Evolutionary conservation across 2,113 vertebrate species (phyloP).

Genomic region (Pantherophis guttatus): DNA sequence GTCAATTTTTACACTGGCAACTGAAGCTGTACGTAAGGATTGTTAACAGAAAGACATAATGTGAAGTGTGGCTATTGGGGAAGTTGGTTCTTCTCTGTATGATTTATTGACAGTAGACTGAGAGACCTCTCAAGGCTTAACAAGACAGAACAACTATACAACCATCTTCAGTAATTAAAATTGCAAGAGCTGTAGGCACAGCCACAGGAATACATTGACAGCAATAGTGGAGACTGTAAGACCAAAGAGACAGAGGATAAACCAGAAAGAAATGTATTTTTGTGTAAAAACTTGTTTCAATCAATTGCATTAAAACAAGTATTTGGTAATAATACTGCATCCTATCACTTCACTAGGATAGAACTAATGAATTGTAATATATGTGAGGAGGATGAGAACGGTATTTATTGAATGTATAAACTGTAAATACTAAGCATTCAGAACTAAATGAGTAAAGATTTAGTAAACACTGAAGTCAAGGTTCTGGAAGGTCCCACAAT

Average conservation of each 20-base stretch:
- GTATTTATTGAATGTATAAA: not conserved
- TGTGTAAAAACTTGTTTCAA: not conserved
- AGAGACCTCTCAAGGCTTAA: not conserved
- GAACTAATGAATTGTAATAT: not conserved
- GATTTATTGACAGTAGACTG: not conserved
- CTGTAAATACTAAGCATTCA: not conserved
- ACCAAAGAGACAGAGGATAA: not conserved
- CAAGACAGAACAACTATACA: not conserved
- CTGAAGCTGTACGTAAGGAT: not conserved
- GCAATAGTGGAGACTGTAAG: not conserved
- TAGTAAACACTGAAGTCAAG: not conserved
- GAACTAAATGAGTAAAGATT: not conserved
- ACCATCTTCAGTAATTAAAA: not conserved
- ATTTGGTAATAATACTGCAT: not conserved
- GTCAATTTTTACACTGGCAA: not conserved
- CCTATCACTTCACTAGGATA: not conserved
- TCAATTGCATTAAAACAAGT: not conserved
- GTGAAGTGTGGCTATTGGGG: not conserved
- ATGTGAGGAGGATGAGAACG: not conserved
- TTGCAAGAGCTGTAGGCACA: not conserved
- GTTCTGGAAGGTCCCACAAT: not conserved
- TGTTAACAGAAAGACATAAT: not conserved
- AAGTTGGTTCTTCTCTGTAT: not conserved
- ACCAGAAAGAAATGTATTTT: not conserved
- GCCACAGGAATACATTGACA: not conserved